Evolutionary conservation across 2,888 invertebrate species (phyloP).

Genomic region (Mechanitis mazaeus): DNA sequence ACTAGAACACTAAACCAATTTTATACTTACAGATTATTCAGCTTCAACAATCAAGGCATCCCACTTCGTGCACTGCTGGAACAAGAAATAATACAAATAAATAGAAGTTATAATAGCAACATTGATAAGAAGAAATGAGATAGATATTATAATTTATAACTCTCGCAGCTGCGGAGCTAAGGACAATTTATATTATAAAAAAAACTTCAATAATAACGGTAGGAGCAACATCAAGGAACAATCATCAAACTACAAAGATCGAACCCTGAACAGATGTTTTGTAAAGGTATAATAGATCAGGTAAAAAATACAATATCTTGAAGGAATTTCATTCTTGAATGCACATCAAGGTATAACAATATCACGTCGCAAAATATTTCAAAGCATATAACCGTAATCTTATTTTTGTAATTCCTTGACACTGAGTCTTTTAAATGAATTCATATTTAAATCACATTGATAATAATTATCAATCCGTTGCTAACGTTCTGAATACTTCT

Average conservation of each 20-base stretch:
- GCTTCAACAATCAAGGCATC: constrained; percentile 57
- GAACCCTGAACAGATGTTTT: constrained; percentile 59
- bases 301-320: constrained; percentile 52
- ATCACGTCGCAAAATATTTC: background rate
- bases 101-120: constrained; percentile 22
- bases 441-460: constrained; percentile 1
- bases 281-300: constrained; percentile 47
- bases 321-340: constrained; percentile 18
- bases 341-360: too few relatives aligned
- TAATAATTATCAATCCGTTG: constrained; percentile 2
- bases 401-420: background rate
- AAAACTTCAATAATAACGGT: constrained; percentile 32
- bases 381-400: background rate
- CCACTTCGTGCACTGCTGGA: constrained; percentile 69
- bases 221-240: constrained; percentile 38
- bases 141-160: too few relatives aligned
- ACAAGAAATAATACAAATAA: constrained; percentile 41
- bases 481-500: constrained; percentile 11
- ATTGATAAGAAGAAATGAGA: too few relatives aligned
- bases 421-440: background rate
- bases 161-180: constrained; percentile 30
- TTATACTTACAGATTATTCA: constrained; percentile 49
- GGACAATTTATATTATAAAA: constrained; percentile 30
- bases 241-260: constrained; percentile 46
- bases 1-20: background rate